phyloP scores from a whole-genome alignment of 64 coral and sea anemone species.

The Pocillopora damicornis region DNA sequence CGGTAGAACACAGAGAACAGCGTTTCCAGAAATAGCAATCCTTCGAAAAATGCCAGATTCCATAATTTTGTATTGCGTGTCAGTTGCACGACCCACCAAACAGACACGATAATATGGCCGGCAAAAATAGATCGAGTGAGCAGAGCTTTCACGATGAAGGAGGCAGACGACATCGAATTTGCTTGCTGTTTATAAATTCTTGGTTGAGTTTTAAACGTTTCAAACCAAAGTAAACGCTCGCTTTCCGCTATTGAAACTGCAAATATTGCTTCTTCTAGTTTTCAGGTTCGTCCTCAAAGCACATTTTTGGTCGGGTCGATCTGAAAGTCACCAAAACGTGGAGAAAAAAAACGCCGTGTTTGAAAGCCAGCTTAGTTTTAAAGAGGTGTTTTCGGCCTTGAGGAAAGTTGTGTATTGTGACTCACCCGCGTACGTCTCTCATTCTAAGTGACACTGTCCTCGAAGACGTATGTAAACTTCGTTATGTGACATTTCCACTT shows the following conservation, averaged over 20 bases:
- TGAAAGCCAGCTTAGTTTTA: neutral
- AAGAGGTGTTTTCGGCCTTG: neutral
- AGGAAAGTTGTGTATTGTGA: neutral
- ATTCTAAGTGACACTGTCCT: neutral
- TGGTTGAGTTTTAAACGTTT: neutral
- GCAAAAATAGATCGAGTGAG: conserved; percentile 42
- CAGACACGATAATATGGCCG: conserved; percentile 28
- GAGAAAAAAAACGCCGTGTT: neutral
- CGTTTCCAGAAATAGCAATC: conserved; percentile 32
- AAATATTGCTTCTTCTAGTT: neutral
- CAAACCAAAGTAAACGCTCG: neutral
- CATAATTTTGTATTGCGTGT: conserved; percentile 19
- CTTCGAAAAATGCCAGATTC: conserved; percentile 42
- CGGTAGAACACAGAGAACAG: conserved; percentile 30
- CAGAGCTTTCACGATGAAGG: conserved; percentile 40
- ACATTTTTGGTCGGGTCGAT: neutral
- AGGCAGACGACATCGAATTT: conserved; percentile 12
- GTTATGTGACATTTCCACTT: conserved; percentile 19
- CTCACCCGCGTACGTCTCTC: neutral
- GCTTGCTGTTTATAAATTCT: neutral
- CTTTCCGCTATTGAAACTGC: neutral
- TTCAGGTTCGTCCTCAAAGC: neutral
- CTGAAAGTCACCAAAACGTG: neutral
- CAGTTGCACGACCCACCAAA: conserved; percentile 50
- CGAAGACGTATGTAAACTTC: neutral